Conservation (phyloP, 2,888 invertebrate species). For the Psylliodes chrysocephalus region DNA sequence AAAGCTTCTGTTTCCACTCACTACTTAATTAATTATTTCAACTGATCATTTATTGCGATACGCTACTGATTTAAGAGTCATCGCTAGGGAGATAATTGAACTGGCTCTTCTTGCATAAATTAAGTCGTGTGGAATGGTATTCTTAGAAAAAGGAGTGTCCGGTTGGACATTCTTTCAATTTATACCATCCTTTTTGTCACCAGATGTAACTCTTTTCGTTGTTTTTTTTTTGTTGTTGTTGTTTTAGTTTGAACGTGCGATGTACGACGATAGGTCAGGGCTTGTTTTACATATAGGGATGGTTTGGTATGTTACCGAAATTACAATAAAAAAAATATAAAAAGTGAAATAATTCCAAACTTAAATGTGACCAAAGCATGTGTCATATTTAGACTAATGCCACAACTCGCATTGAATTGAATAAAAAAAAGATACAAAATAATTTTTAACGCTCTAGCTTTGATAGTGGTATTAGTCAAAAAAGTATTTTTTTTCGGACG, state of each 20-base stretch:
- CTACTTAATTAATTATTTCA: slow-evolving; percentile 19
- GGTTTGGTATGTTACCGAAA: no score
- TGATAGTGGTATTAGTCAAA: no score
- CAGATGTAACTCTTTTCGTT: slow-evolving; percentile 19
- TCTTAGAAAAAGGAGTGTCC: slow-evolving; percentile 41
- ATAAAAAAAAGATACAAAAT: no score
- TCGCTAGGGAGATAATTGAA: slow-evolving; percentile 31
- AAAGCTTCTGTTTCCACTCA: not conserved
- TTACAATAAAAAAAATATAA: no score
- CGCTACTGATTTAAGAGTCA: slow-evolving; percentile 30
- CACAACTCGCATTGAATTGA: no score
- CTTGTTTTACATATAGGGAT: no score
- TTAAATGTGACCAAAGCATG: no score
- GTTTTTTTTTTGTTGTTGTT: not conserved
- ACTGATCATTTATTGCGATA: slow-evolving; percentile 19
- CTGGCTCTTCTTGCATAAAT: slow-evolving; percentile 39
- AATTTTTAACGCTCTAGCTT: no score
- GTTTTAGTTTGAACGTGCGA: not conserved
- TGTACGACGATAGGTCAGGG: no score
- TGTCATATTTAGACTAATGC: no score
- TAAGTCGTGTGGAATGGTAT: slow-evolving; percentile 31
- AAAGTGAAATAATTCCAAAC: not conserved
- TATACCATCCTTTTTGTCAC: slow-evolving; percentile 33
- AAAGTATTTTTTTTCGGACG: no score
- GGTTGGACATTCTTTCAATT: slow-evolving; percentile 36